Percentiles rank a stretch among this genome's conserved stretches.
These are phyloP conservation scores for Phorcus lineatus DNA, from an alignment of 2,888 invertebrate species.

Conservation along the genomic window DNA sequence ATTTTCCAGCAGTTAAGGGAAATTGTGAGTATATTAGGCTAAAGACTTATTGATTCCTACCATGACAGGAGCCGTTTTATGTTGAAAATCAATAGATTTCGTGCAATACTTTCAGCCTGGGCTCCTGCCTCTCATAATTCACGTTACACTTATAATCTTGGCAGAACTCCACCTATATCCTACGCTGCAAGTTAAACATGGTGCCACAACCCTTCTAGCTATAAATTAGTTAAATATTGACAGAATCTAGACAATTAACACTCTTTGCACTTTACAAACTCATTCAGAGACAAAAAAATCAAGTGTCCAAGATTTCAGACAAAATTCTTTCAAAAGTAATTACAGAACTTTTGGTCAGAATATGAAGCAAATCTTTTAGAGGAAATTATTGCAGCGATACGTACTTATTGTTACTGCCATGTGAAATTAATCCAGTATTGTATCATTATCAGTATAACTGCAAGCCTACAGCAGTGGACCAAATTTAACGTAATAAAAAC, in stretches of 20 bases:
- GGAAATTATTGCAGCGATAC: no score
- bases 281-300: no score
- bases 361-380: no score
- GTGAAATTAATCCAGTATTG: no score
- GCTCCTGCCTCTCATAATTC: neutral
- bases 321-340: no score
- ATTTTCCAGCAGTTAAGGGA: slow-evolving; percentile 8
- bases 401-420: no score
- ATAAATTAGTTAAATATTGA: neutral
- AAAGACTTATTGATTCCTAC: neutral
- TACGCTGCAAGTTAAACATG: neutral
- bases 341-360: no score
- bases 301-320: no score
- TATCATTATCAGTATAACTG: no score
- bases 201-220: neutral
- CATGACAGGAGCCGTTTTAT: slow-evolving; percentile 1
- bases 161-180: neutral
- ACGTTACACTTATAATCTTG: neutral
- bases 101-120: neutral
- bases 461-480: no score
- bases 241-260: neutral
- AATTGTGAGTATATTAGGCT: slow-evolving; percentile 12
- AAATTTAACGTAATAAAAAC: no score
- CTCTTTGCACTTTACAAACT: neutral
- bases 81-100: neutral